These are phyloP conservation scores for Pammene aurita DNA, from an alignment of 2,888 invertebrate species.

Conservation along the genomic window DNA sequence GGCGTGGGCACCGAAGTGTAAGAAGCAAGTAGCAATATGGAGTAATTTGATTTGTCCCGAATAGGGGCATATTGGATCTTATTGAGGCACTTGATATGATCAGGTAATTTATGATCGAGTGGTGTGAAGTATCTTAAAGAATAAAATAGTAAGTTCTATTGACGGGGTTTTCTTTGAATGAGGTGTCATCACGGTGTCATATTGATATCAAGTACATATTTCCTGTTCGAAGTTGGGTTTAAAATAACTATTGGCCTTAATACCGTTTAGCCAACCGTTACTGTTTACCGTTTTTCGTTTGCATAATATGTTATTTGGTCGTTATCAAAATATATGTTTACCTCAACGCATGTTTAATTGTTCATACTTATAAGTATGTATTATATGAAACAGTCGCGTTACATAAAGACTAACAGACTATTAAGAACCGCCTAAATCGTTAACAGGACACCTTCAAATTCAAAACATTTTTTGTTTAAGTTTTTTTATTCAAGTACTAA, in stretches of 20 bases:
- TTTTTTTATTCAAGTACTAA: too few species aligned
- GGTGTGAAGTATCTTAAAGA: constrained; percentile 3
- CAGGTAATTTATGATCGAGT: constrained; percentile 11
- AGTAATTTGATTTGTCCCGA: constrained; percentile 20
- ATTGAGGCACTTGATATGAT: constrained; percentile 18
- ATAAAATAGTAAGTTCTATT: not conserved
- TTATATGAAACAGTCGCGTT: too few species aligned
- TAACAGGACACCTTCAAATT: too few species aligned
- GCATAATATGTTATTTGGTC: too few species aligned
- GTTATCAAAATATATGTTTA: too few species aligned
- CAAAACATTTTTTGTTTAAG: too few species aligned
- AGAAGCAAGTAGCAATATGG: constrained; percentile 21
- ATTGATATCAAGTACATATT: constrained; percentile 2
- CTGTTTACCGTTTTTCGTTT: too few species aligned
- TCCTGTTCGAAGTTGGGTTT: not conserved
- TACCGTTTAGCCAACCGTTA: too few species aligned
- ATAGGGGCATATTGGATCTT: constrained; percentile 22
- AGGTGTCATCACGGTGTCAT: not conserved
- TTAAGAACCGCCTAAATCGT: too few species aligned
- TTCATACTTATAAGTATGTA: too few species aligned
- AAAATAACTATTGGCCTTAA: not conserved
- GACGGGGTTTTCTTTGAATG: not conserved
- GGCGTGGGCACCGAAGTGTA: constrained; percentile 18
- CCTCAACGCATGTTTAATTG: too few species aligned
- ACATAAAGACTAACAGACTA: too few species aligned